These are phyloP conservation scores for Gila orcuttii DNA, from an alignment of 2,113 vertebrate genomes.

Conservation along the genomic window DNA sequence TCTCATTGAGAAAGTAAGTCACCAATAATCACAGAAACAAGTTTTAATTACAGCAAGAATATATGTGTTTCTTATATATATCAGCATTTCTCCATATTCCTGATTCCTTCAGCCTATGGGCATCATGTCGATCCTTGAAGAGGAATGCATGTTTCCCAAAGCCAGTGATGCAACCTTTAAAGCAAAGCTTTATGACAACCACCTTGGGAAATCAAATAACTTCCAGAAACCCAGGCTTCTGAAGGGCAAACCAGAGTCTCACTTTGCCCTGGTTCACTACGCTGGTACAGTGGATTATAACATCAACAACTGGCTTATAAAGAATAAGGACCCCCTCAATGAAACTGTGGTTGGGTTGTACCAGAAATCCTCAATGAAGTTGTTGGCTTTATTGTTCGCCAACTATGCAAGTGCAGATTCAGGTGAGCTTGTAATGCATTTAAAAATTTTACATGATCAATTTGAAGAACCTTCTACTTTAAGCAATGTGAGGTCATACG, in stretches of 20 bases:
- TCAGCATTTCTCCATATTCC: neutral
- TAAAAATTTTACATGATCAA: too few relatives aligned
- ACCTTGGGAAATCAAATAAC: constrained; percentile 67
- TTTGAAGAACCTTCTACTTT: neutral
- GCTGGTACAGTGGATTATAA: constrained; percentile 82
- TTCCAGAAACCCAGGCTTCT: constrained; percentile 73
- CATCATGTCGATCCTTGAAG: constrained; percentile 71
- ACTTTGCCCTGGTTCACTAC: constrained; percentile 76
- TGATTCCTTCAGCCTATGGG: constrained; percentile 62
- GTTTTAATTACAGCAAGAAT: neutral
- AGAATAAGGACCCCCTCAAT: constrained; percentile 81
- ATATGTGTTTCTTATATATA: neutral
- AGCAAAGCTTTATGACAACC: constrained; percentile 68
- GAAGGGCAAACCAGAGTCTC: constrained; percentile 76
- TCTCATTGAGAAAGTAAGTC: constrained; percentile 76
- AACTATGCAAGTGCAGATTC: constrained; percentile 78
- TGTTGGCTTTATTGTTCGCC: constrained; percentile 78
- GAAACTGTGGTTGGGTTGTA: constrained; percentile 80
- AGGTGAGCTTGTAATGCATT: constrained; percentile 66
- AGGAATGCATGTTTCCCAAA: constrained; percentile 69
- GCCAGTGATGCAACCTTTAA: constrained; percentile 64
- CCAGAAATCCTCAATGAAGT: constrained; percentile 76
- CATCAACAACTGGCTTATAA: constrained; percentile 76
- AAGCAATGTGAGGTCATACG: neutral
- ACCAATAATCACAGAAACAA: neutral